These are phyloP conservation scores for Acronicta alni DNA, from an alignment of 2,888 invertebrate genomes.

Conservation along the genomic window DNA sequence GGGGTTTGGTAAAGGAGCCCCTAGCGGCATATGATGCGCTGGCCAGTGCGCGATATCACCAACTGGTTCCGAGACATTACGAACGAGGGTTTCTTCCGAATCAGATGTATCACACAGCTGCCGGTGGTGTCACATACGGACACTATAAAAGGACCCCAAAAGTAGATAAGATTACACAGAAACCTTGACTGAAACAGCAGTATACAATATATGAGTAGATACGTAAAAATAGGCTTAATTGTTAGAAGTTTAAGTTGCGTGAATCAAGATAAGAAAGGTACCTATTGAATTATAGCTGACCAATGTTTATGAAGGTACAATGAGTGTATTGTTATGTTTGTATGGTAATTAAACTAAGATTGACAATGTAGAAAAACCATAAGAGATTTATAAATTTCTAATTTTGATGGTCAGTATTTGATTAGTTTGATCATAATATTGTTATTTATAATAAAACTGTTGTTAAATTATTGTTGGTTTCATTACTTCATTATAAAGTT, in stretches of 20 bases:
- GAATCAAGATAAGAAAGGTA: conserved; percentile 8
- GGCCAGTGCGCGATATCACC: conserved; percentile 72
- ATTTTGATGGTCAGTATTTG: conserved; percentile 71
- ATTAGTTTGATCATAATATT: conserved; percentile 48
- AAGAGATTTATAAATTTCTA: conserved; percentile 20
- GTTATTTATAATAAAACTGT: conserved; percentile 67
- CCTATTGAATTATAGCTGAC: background rate
- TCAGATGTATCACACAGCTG: conserved; percentile 84
- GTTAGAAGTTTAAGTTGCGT: conserved; percentile 14
- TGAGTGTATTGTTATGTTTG: conserved; percentile 20
- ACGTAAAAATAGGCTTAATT: conserved; percentile 6
- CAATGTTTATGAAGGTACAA: conserved; percentile 10
- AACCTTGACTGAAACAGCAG: conserved; percentile 52
- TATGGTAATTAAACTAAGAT: conserved; percentile 7
- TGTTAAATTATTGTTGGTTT: conserved; percentile 52
- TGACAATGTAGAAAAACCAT: conserved; percentile 7
- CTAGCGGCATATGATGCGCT: conserved; percentile 80
- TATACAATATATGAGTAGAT: conserved; percentile 14
- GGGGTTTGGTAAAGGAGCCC: conserved; percentile 82
- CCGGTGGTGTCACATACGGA: conserved; percentile 82
- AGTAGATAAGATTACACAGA: conserved; percentile 65
- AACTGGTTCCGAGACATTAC: conserved; percentile 71
- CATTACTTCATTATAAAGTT: no score
- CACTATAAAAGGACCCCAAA: conserved; percentile 83
- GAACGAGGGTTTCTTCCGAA: conserved; percentile 86